phyloP scores from a whole-genome alignment of 2,888 invertebrate species.

The Lathronympha strigana region DNA sequence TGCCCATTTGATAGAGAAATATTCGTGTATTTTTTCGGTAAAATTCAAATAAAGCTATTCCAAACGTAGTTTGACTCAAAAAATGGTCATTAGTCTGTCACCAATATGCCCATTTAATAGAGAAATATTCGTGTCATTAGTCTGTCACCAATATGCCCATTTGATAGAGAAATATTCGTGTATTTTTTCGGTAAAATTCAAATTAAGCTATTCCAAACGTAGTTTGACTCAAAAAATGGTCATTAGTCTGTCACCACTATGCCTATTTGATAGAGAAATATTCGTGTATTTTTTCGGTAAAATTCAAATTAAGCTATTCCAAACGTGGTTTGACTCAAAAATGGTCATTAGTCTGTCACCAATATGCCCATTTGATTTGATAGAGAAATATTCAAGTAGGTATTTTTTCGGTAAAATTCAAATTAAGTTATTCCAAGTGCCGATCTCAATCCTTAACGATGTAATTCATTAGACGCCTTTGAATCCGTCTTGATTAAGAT shows the following conservation, averaged over 20 bases:
- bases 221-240: too few relatives aligned
- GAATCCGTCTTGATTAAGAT: constrained; percentile 23
- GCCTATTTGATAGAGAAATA: background rate
- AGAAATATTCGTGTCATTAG: background rate
- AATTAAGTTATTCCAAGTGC: background rate
- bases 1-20: too few relatives aligned
- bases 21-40: too few relatives aligned
- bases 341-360: too few relatives aligned
- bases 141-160: background rate
- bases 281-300: background rate
- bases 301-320: background rate
- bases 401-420: background rate
- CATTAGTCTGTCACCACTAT: background rate
- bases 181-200: background rate
- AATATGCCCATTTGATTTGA: too few relatives aligned
- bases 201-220: constrained; percentile 4
- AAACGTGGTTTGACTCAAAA: too few relatives aligned
- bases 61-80: too few relatives aligned
- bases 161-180: background rate
- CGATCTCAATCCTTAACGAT: constrained; percentile 10
- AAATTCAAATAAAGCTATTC: too few relatives aligned
- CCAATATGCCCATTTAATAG: too few relatives aligned
- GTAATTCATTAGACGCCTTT: constrained; percentile 21
- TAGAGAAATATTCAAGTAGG: too few relatives aligned
- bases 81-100: too few relatives aligned